Evolutionary conservation across 2,797 vertebrate species (phyloP).

Genomic region (Thripadectes ignobilis): DNA sequence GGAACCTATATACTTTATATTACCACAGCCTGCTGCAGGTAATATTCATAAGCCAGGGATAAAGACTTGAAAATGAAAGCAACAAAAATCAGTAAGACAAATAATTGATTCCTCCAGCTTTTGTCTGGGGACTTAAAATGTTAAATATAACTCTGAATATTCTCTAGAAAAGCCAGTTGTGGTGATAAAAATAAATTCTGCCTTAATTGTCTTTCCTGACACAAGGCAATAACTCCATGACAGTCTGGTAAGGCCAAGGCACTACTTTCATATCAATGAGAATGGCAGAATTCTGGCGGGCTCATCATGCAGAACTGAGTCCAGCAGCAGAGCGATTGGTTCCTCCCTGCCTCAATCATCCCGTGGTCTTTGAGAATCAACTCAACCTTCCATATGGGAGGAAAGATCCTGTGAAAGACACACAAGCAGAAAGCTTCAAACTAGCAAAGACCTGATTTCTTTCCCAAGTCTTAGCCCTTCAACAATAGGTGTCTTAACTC

Average conservation of each 20-base stretch:
- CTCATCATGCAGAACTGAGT: background rate
- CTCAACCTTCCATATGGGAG: background rate
- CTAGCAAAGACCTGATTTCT: background rate
- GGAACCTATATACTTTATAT: background rate
- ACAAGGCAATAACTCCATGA: background rate
- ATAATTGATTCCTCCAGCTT: background rate
- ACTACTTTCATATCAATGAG: background rate
- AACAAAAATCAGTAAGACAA: background rate
- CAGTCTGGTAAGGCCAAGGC: background rate
- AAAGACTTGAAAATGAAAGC: background rate
- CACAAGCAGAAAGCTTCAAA: background rate
- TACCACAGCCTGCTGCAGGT: background rate
- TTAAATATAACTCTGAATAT: background rate
- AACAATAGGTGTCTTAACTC: background rate
- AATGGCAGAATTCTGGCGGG: background rate
- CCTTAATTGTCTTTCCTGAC: background rate
- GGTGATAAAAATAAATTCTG: background rate
- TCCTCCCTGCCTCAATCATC: background rate
- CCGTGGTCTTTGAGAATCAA: background rate
- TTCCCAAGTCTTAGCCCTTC: background rate
- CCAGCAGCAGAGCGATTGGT: fast-evolving
- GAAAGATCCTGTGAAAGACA: background rate
- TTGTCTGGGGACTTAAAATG: background rate
- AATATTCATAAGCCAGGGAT: background rate
- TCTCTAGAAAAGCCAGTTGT: background rate